Conservation (phyloP, 2,888 invertebrate genomes). For the Microctonus brassicae region DNA sequence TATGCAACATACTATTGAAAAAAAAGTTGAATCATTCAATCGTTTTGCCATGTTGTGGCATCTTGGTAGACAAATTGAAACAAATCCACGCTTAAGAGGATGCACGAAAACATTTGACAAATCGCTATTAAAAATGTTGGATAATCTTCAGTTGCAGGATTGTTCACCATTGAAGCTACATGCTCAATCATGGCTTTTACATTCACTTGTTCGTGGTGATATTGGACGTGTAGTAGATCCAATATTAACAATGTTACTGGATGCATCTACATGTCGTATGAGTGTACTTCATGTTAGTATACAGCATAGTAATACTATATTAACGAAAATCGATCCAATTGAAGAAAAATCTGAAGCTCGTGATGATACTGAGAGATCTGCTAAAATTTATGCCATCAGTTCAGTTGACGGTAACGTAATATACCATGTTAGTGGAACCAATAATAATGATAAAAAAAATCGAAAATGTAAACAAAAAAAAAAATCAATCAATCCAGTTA, state of each 20-base stretch:
- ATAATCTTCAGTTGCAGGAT: conserved; percentile 75
- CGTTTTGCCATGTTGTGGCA: conserved; percentile 82
- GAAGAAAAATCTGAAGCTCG: conserved; percentile 41
- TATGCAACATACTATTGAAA: conserved; percentile 68
- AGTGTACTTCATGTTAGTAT: conserved; percentile 82
- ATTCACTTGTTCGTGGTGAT: conserved; percentile 82
- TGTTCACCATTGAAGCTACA: conserved; percentile 75
- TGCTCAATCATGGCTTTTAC: conserved; percentile 83
- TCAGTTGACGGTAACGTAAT: conserved; percentile 85
- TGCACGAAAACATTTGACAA: conserved; percentile 75
- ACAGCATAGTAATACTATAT: conserved; percentile 70
- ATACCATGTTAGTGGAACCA: conserved; percentile 73
- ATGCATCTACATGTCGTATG: conserved; percentile 84
- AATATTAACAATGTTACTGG: conserved; percentile 80
- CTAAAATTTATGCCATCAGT: conserved; percentile 85
- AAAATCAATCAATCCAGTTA: conserved; percentile 65
- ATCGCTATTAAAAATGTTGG: conserved; percentile 80
- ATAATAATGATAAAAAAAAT: conserved; percentile 59
- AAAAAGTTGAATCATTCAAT: conserved; percentile 74
- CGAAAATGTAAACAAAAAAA: conserved; percentile 57
- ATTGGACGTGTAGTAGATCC: conserved; percentile 84
- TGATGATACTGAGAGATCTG: conserved; percentile 64
- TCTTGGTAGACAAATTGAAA: conserved; percentile 78
- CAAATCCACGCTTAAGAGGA: conserved; percentile 70
- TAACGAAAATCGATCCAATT: conserved; percentile 51